Percentiles rank a stretch among this genome's conserved stretches.
phyloP scores from a whole-genome alignment of 2,797 vertebrate species.

The Phataginus tetradactyla region DNA sequence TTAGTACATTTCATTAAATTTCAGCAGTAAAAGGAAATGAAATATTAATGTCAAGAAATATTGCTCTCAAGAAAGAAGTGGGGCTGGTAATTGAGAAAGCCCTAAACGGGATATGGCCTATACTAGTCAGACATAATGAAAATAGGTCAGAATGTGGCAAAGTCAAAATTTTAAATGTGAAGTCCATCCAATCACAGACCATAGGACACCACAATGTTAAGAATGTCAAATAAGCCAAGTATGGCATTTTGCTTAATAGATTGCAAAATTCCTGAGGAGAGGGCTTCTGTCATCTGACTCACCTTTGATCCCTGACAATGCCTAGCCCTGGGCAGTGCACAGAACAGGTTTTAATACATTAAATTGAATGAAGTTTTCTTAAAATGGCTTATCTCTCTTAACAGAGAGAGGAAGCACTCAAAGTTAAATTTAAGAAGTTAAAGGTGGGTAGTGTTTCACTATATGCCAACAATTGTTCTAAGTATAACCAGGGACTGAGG shows the following conservation, averaged over 20 bases:
- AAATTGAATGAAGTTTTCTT: not conserved
- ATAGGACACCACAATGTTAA: not conserved
- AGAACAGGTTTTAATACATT: not conserved
- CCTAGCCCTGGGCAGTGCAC: not conserved
- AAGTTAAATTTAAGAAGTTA: constrained; percentile 34
- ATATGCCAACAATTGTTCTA: not conserved
- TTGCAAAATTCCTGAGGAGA: not conserved
- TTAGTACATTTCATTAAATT: not conserved
- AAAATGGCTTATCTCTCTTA: constrained; percentile 6
- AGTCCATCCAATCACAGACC: not conserved
- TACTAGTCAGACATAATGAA: not conserved
- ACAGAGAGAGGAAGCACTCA: constrained; percentile 12
- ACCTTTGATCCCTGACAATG: not conserved
- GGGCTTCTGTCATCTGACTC: not conserved
- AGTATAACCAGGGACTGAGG: not conserved
- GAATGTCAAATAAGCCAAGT: not conserved
- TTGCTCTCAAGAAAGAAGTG: not conserved
- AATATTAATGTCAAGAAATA: constrained; percentile 19
- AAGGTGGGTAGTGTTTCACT: not conserved
- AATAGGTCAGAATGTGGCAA: not conserved
- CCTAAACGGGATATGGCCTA: not conserved
- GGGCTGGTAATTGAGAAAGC: not conserved
- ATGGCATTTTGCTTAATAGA: constrained; percentile 21
- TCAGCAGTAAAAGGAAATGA: not conserved
- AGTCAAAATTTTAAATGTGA: not conserved